Evolutionary conservation across 2,888 invertebrate species (phyloP).

Genomic region (Pinctada fucata): DNA sequence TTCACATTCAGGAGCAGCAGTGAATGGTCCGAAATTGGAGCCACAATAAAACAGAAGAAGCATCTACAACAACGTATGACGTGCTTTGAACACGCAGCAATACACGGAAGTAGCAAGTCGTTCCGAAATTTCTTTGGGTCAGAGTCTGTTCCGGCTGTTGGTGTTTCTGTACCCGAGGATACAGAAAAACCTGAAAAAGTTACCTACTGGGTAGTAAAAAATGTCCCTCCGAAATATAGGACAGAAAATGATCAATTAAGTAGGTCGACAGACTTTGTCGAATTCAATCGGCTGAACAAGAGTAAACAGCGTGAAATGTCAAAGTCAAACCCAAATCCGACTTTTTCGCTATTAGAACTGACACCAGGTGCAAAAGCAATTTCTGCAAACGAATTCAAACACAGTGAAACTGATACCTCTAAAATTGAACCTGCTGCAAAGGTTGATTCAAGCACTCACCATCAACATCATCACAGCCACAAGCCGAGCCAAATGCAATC

Average conservation of each 20-base stretch:
- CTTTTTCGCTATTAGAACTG: conserved; percentile 57
- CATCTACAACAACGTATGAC: conserved; percentile 36
- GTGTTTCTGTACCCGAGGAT: conserved; percentile 15
- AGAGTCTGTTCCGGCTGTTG: neutral
- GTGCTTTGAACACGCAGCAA: conserved; percentile 55
- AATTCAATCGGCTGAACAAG: neutral
- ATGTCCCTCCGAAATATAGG: neutral
- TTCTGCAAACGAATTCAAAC: conserved; percentile 54
- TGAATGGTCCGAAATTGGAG: conserved; percentile 67
- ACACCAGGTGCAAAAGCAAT: conserved; percentile 49
- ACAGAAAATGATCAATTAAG: conserved; percentile 5
- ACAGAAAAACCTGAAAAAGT: conserved; percentile 1
- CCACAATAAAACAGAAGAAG: conserved; percentile 57
- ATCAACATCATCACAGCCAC: conserved; percentile 26
- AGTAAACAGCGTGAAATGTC: neutral
- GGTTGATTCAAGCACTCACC: conserved; percentile 31
- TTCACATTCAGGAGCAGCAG: conserved; percentile 59
- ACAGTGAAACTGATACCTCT: conserved; percentile 56
- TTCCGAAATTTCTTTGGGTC: conserved; percentile 25
- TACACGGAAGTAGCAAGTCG: conserved; percentile 52
- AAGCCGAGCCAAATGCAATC: conserved; percentile 11
- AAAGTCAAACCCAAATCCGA: conserved; percentile 21
- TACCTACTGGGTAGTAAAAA: conserved; percentile 23
- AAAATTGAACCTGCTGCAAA: conserved; percentile 39
- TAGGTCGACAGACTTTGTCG: neutral